Conservation (phyloP, 2,888 invertebrate genomes). For the Agrochola litura region DNA sequence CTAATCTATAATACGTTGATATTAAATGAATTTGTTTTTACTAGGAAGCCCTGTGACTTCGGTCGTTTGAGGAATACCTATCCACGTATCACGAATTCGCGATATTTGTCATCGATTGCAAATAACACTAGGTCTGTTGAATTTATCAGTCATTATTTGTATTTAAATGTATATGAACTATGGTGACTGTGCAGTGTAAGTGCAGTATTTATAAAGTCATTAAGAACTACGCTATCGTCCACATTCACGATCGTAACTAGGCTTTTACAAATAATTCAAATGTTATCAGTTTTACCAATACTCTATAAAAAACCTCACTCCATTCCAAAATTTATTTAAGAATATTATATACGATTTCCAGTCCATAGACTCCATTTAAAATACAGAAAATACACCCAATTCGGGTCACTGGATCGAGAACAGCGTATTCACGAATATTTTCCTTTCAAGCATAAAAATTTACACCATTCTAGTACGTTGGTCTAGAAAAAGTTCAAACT, state of each 20-base stretch:
- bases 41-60: slow-evolving; percentile 1
- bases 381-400: slow-evolving; percentile 16
- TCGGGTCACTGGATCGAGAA: slow-evolving; percentile 28
- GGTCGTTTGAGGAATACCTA: slow-evolving; percentile 21
- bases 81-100: background rate
- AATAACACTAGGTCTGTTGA: slow-evolving; percentile 19
- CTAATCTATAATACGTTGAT: slow-evolving; percentile 47
- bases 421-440: slow-evolving; percentile 23
- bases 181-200: background rate
- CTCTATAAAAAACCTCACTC: background rate
- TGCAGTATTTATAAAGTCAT: background rate
- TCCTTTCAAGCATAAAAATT: slow-evolving; percentile 23
- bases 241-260: background rate
- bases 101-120: slow-evolving; percentile 24
- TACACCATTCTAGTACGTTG: slow-evolving; percentile 33
- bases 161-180: background rate
- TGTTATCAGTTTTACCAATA: background rate
- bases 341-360: background rate
- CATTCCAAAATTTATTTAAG: background rate
- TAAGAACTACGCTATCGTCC: background rate
- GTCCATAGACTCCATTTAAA: slow-evolving; percentile 5
- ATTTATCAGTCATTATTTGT: slow-evolving; percentile 9
- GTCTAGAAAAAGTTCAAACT: slow-evolving; percentile 65
- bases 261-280: too few relatives aligned
- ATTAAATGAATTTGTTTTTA: slow-evolving; percentile 39